Conservation (phyloP, 2,888 invertebrate species). For the Apamea epomidion region DNA sequence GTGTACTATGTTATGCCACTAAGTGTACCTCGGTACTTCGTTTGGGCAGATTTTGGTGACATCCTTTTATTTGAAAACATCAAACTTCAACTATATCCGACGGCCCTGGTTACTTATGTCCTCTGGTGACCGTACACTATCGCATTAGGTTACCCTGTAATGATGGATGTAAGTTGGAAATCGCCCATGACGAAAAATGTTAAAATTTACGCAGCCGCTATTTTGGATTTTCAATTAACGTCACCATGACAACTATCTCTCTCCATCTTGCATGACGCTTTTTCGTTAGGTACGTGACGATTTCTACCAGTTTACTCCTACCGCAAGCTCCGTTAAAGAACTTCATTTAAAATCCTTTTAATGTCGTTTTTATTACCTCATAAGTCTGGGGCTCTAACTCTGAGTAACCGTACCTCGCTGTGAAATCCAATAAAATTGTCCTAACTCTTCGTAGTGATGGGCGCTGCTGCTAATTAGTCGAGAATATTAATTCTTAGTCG, state of each 20-base stretch:
- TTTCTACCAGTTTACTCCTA: neutral
- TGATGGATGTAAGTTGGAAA: neutral
- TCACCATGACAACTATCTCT: neutral
- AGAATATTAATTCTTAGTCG: slow-evolving; percentile 40
- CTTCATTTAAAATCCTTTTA: neutral
- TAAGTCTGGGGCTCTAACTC: slow-evolving; percentile 2
- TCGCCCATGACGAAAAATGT: neutral
- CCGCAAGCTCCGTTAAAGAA: neutral
- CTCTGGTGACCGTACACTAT: too few species aligned
- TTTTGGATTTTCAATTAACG: neutral
- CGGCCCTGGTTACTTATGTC: too few species aligned
- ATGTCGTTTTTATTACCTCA: neutral
- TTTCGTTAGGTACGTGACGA: neutral
- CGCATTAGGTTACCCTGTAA: neutral
- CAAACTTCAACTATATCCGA: too few species aligned
- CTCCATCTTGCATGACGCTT: neutral
- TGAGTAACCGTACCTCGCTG: slow-evolving; percentile 17
- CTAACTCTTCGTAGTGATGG: slow-evolving; percentile 35
- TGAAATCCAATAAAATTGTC: slow-evolving; percentile 52
- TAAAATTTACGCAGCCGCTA: neutral
- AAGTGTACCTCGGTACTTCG: too few species aligned
- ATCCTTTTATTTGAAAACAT: too few species aligned
- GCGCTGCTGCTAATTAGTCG: slow-evolving; percentile 34
- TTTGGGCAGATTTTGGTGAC: too few species aligned
- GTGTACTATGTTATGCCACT: too few species aligned